A percentile compares a stretch with the other conserved stretches of the same genome.
Conservation (phyloP, 1,140 invertebrate species). For the Scaptomyza graminum region DNA sequence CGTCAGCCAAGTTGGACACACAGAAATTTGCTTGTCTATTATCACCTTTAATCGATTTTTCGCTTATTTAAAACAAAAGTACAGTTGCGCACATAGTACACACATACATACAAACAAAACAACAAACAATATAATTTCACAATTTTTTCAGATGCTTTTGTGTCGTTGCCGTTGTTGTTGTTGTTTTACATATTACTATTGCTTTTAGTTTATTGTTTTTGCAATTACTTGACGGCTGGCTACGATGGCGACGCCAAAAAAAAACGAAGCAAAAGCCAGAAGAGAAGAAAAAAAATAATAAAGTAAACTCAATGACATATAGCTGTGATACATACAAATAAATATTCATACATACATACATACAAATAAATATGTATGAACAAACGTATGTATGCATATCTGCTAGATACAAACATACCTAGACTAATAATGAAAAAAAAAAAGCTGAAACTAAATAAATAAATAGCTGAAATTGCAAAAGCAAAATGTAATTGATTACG, state of each 20-base stretch:
- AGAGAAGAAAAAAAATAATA: constrained; percentile 31
- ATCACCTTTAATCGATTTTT: constrained; percentile 82
- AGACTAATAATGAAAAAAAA: constrained; percentile 73
- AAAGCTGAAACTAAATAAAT: constrained; percentile 80
- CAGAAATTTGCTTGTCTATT: constrained; percentile 80
- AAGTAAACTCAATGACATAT: constrained; percentile 70
- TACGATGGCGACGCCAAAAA: constrained; percentile 53
- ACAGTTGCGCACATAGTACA: constrained; percentile 65
- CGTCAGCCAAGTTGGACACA: constrained; percentile 71
- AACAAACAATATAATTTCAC: constrained; percentile 68
- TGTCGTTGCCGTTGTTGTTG: constrained; percentile 24
- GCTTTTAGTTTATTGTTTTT: constrained; percentile 81
- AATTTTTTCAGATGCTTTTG: constrained; percentile 58
- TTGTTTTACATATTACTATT: constrained; percentile 74
- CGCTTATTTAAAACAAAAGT: constrained; percentile 82
- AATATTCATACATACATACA: constrained; percentile 26
- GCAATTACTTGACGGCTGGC: constrained; percentile 69
- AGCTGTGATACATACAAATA: constrained; percentile 29
- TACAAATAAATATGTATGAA: neutral
- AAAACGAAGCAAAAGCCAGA: constrained; percentile 51
- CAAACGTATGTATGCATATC: constrained; percentile 52
- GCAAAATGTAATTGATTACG: constrained; percentile 81
- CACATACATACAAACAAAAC: too few relatives aligned
- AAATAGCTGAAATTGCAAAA: constrained; percentile 81
- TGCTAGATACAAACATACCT: constrained; percentile 69